Evolutionary conservation across 2,113 vertebrate species (phyloP).

Genomic region (Forbesichthys agassizii): DNA sequence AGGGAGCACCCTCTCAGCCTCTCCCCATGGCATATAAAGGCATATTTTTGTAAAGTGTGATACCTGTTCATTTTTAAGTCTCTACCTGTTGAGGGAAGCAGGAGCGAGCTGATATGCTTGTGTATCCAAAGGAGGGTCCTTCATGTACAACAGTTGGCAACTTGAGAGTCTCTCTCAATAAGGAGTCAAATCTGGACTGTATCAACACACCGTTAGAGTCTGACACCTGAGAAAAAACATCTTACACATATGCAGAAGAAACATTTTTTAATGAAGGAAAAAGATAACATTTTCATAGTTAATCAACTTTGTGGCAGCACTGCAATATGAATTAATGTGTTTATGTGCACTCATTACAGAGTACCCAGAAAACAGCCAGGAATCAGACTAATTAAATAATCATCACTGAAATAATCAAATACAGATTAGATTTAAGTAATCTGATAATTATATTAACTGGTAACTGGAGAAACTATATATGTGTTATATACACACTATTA

Average conservation of each 20-base stretch:
- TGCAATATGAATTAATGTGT: background rate
- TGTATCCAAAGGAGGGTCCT: slow-evolving; percentile 90
- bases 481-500: background rate
- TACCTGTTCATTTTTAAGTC: no score
- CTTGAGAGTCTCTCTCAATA: slow-evolving; percentile 85
- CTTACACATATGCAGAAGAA: slow-evolving; percentile 56
- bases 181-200: slow-evolving; percentile 84
- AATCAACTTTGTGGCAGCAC: background rate
- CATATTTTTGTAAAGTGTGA: no score
- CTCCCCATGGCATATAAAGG: no score
- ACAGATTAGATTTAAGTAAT: no score
- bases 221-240: slow-evolving; percentile 92
- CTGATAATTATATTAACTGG: no score
- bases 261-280: background rate
- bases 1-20: no score
- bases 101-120: slow-evolving; percentile 78
- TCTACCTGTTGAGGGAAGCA: slow-evolving; percentile 90
- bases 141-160: slow-evolving; percentile 87
- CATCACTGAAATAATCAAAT: no score
- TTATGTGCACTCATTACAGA: background rate
- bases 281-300: background rate
- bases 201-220: slow-evolving; percentile 85
- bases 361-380: no score
- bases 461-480: no score
- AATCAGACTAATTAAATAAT: no score